Evolutionary conservation across 2,797 vertebrate species (phyloP), one percentile per base, ranked within the genome.

Genomic region (Botia kubotai): DNA sequence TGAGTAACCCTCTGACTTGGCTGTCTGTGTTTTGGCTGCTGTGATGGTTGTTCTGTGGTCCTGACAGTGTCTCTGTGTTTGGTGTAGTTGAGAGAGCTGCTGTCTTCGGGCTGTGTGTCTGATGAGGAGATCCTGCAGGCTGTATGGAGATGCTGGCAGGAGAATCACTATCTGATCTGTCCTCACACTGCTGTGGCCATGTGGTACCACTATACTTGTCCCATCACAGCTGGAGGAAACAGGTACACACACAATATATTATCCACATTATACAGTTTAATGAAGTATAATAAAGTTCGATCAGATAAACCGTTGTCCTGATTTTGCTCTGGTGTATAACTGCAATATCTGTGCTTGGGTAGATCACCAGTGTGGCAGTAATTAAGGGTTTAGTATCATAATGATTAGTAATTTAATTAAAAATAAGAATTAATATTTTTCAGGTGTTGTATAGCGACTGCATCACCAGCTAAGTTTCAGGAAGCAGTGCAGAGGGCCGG

Each of bases 171-270:
- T 81, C 86, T 97, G 80, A 82, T 99, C 88, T 99, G 97, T 79
- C 97, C 97, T n/a, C 97, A 98, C 82, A 94, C 96, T 0, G 96
- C 97, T 0, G 95, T 97, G 82, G 97, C 94, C 0, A 94, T 93
- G 14, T 95, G 92, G 91, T 94, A 95, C 86, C 96, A 98, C 87
- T 99, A 97, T 86, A 91, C 92, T 85, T 94, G 93, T 79, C 91
- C 90, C 6, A 87, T 92, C 76, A 74, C 11, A 1, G 10, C 80
- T 3, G 48, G 21, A 2, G 0, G 83, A 19, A 90, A 82, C 75
- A 94, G 93, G 93, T 94, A 77, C 7, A 77, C 36, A 39, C 36
- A 39, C 36, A 39, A 26, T 26, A 6, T 36, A 36, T 36, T 36
- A 6, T 36, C 33, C 33, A 36, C 33, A 36, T 36, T 36, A 36